Evolutionary conservation across 2,797 vertebrate genomes (phyloP), one percentile per base, ranked within the genome.

Genomic region (Pagetopsis macropterus): DNA sequence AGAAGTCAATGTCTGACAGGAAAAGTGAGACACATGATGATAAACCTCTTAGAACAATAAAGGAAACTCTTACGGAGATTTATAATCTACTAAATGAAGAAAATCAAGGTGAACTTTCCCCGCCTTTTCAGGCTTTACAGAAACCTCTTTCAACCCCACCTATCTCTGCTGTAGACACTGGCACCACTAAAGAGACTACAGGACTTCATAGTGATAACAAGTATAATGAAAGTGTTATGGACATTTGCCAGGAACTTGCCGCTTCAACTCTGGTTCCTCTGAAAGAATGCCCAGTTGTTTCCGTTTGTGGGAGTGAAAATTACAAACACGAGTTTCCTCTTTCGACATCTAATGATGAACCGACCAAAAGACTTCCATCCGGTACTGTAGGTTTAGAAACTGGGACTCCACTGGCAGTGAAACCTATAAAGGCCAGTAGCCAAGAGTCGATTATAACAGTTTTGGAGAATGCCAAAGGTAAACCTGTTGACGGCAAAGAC

Each of bases 61-160:
- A 84, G 40, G 69, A 75, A 57, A 86, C 85, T 23, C 82, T 87
- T 2, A 46, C 84, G 74, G 83, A 82, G 45, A 41, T 89, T 76
- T 84, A 87, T 70, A 63, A 80, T 60, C 81, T 72, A 11, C 66
- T 88, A 17, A 65, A 77, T 74, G 15, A 90, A 58, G 72, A 67
- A 68, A 79, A 51, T 79, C 23, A n/a, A 45, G 54, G 40, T 73
- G 23, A 31, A 73, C 33, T 45, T 65, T 72, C 58, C 12, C 44
- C 71, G 44, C 43, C 65, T 64, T 50, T 37, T 66, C 81, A 88
- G 51, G 62, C 27, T 64, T 64, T 52, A 58, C 45, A 75, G 33
- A 81, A 80, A 64, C 58, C 71, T 52, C 31, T 23, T 33, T 56
- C 61, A 33, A 84, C 86, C 76, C 76, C 89, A 59, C 56, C 77